Base-by-base conservation (phyloP, 2,888 invertebrate species). In the Tanypteryx hageni region DNA sequence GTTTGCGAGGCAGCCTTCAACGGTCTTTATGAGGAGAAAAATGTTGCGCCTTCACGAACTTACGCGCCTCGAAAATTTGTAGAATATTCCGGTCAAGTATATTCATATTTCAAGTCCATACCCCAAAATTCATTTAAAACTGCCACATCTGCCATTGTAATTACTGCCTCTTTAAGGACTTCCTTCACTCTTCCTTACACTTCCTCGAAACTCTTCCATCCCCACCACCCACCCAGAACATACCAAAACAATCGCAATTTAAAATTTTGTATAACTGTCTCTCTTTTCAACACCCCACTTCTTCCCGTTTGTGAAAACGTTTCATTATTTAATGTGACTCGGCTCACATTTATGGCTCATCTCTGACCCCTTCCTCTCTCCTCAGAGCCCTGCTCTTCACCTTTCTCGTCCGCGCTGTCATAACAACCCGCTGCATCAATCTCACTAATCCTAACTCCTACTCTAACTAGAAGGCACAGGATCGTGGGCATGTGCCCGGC, bases 201-300 rank as follows among this genome's bases (percentile, higher is more conserved):
- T 76, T 22, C 22, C 76, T 76, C 76, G 3, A n/a, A 27, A 22
- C 27, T 27, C 76, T 22, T n/a, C 76, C 22, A 76, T 22, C 22
- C 22, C 76, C 27, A 27, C 76, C 27, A 1, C 76, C 27, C 22
- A 27, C 27, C 27, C n/a, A 76, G 76, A 27, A 76, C 76, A 27
- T 27, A 27, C 76, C 76, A 76, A 76, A 76, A 76, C 22, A 76
- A 11, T 76, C 76, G 76, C 11, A 76, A 76, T 76, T 76, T 76
- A 76, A 76, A n/a, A 76, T 22, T 76, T 27, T 27, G 76, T 27
- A 27, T 27, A 76, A 76, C 76, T 76, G 44, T 76, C 27, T 22
- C 76, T 22, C 76, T 76, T 76, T 27, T 13, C 22, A 76, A 22
- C 27, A 27, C 22, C 27, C 7, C 27, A 0, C 27, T 27, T 4